Evolutionary conservation across 2,113 vertebrate genomes (phyloP), one percentile per base, ranked within the genome.

Genomic region (Hyaena hyaena): DNA sequence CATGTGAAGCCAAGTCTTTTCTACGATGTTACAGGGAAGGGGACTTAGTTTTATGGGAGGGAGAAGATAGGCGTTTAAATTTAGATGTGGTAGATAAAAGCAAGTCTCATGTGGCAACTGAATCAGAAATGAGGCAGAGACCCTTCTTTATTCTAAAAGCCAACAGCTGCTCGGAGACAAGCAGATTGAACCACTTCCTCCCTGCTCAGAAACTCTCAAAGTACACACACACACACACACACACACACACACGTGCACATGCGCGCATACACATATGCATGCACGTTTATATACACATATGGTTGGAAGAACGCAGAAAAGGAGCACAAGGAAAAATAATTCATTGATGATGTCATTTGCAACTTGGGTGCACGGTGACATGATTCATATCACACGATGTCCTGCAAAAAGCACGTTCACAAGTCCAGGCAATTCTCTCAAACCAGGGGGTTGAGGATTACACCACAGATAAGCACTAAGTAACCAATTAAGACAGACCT

Each of bases 161-260:
- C 92, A 89, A 82, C 95, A 97, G 97, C 96, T 97, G 98, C 93
- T 97, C 85, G 24, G 93, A 96, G 76, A 77, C 58, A 23, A 92
- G 88, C 96, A 92, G 95, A 97, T 11, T 77, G 97, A 83, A 71
- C 85, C 82, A 92, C 88, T 98, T 97, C 97, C 95, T 97, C 93
- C 84, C 7, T 19, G 86, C 74, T 80, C 92, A 95, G 95, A 95
- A 86, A 95, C 73, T 43, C 86, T 85, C 88, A 31, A 77, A 53
- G 87, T 23, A 21, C n/a, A 48, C 33, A 33, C 35, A 80, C 73
- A 73, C 17, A n/a, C 39, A 8, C 53, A 24, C 43, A 61, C 81
- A 81, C 31, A 48, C 74, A 33, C 80, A 68, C 28, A 33, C 80
- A 63, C 77, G 73, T 10, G 9, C 24, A 68, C n/a, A 15, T 17